Conservation (phyloP, 2,888 invertebrate species). For the Lasius platythorax region DNA sequence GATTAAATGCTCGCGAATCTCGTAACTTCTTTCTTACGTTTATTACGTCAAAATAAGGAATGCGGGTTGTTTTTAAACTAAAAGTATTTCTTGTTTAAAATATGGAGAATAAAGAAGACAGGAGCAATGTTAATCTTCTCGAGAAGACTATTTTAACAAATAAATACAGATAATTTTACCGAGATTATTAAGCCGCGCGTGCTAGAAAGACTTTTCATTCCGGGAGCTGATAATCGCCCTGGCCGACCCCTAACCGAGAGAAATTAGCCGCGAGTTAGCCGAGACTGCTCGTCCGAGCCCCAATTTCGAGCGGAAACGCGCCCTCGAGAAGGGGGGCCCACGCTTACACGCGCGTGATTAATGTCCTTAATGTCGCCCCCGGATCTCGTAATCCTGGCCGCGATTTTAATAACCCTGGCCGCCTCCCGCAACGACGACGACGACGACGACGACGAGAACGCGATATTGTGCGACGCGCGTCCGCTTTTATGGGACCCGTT, state of each 20-base stretch:
- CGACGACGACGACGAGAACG: conserved; percentile 49
- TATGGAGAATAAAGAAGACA: not conserved
- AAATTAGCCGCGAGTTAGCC: conserved; percentile 75
- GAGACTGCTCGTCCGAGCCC: conserved; percentile 39
- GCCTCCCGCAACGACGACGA: conserved; percentile 46
- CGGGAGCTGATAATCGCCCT: not conserved
- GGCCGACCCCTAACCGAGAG: conserved; percentile 55
- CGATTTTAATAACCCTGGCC: conserved; percentile 78
- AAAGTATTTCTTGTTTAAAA: not conserved
- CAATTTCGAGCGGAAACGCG: conserved; percentile 23
- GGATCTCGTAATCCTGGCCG: conserved; percentile 66
- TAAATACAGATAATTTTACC: not conserved
- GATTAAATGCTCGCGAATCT: conserved; percentile 29
- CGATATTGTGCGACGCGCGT: conserved; percentile 59
- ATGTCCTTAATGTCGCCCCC: conserved; percentile 70
- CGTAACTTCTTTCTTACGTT: not conserved
- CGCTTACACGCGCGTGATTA: conserved; percentile 77
- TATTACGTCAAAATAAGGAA: not conserved
- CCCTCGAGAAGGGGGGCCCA: conserved; percentile 1
- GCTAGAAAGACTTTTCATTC: conserved; percentile 6
- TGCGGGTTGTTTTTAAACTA: not conserved
- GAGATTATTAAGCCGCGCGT: conserved; percentile 14
- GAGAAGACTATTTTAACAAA: not conserved
- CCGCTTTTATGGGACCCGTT: conserved; percentile 52
- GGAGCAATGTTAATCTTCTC: not conserved